Conservation (phyloP, 2,888 invertebrate genomes). For the Drepana falcataria region DNA sequence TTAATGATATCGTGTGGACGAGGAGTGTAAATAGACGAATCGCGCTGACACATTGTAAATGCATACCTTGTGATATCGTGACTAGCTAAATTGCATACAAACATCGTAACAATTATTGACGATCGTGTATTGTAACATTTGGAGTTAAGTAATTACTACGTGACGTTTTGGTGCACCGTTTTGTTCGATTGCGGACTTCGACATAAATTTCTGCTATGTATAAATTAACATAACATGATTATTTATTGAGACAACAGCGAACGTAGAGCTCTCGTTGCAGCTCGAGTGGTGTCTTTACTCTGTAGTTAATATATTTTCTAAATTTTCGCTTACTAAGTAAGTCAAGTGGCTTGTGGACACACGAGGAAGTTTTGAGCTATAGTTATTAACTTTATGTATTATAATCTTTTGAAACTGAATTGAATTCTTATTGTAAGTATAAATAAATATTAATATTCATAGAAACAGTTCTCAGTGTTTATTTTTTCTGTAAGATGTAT, state of each 20-base stretch:
- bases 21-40: slow-evolving; percentile 4
- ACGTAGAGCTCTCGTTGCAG: slow-evolving; percentile 19
- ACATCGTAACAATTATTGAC: slow-evolving; percentile 19
- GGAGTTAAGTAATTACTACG: slow-evolving; percentile 29
- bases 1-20: slow-evolving; percentile 17
- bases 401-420: slow-evolving; percentile 75
- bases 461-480: slow-evolving; percentile 75
- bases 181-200: slow-evolving; percentile 43
- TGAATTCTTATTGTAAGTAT: slow-evolving; percentile 77
- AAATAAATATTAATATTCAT: slow-evolving; percentile 74
- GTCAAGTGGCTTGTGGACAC: slow-evolving; percentile 65
- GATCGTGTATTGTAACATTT: slow-evolving; percentile 16
- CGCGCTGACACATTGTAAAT: slow-evolving; percentile 28
- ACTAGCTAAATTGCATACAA: slow-evolving; percentile 14
- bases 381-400: slow-evolving; percentile 73
- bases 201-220: slow-evolving; percentile 43
- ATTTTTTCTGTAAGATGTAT: slow-evolving; percentile 72
- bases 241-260: slow-evolving; percentile 57
- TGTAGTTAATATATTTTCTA: slow-evolving; percentile 64
- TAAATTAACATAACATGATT: slow-evolving; percentile 38
- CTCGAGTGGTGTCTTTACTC: slow-evolving; percentile 29
- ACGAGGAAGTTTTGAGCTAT: slow-evolving; percentile 63
- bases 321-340: slow-evolving; percentile 71
- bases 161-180: slow-evolving; percentile 42
- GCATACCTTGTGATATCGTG: slow-evolving; percentile 21